Conservation (phyloP, 2,888 invertebrate genomes). For the Hybos culiciformis region DNA sequence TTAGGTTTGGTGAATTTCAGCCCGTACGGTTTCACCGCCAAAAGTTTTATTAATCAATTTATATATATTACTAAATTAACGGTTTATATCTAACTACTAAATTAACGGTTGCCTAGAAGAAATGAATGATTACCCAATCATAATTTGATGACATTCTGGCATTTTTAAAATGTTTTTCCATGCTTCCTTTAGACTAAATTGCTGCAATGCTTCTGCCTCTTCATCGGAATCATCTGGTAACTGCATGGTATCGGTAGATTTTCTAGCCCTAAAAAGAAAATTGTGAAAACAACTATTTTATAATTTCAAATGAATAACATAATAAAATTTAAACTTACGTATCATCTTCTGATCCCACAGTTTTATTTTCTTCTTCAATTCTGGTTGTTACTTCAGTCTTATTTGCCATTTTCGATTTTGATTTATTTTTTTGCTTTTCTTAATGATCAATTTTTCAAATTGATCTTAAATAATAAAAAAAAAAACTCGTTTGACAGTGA, state of each 20-base stretch:
- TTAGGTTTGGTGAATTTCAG: too few species aligned
- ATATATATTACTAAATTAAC: too few species aligned
- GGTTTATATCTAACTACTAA: too few species aligned
- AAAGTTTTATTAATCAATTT: too few species aligned
- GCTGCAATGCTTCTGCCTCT: conserved; percentile 10
- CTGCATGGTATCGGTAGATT: neutral
- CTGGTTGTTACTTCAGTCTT: conserved; percentile 13
- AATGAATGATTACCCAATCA: conserved; percentile 5
- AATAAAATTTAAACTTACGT: too few species aligned
- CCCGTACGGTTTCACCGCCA: too few species aligned
- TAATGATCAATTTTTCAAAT: too few species aligned
- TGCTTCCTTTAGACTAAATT: conserved; percentile 6
- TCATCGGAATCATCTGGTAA: conserved; percentile 12
- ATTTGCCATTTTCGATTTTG: neutral
- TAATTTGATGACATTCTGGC: conserved; percentile 8
- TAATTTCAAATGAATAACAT: too few species aligned
- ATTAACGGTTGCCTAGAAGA: neutral
- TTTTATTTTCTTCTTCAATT: conserved; percentile 15
- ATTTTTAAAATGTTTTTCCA: conserved; percentile 7
- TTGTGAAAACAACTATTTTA: neutral
- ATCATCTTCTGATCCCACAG: too few species aligned
- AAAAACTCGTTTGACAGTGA: too few species aligned
- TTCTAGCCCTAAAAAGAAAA: neutral
- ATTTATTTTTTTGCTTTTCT: too few species aligned
- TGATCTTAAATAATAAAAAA: too few species aligned